Evolutionary conservation across 35 echinoderm and acorn worm genomes (phyloP).

Genomic region (Chiridota heheva): DNA sequence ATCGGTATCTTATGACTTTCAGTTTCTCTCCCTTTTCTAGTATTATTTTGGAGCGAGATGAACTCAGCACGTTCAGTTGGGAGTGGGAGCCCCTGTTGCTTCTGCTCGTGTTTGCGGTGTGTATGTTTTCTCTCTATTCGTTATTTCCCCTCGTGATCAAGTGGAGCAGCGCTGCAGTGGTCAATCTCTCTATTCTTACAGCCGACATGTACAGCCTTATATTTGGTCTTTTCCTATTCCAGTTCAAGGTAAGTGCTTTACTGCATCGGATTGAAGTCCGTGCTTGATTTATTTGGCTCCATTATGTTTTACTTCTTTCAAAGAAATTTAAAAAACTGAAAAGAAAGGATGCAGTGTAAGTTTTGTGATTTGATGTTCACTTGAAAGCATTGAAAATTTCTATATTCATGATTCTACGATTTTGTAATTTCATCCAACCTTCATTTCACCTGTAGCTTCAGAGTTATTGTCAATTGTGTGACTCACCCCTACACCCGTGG

Average conservation of each 20-base stretch:
- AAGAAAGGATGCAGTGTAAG: background rate
- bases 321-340: background rate
- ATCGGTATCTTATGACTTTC: no score
- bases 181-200: slow-evolving; percentile 93
- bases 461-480: no score
- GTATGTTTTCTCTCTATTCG: slow-evolving; percentile 91
- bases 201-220: slow-evolving; percentile 89
- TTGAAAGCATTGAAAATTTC: background rate
- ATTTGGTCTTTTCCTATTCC: slow-evolving; percentile 82
- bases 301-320: background rate
- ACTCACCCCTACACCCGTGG: no score
- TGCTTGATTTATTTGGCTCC: background rate
- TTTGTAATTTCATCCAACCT: background rate
- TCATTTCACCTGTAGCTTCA: background rate
- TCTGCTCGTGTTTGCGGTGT: slow-evolving; percentile 78
- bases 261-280: background rate
- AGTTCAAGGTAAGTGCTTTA: slow-evolving; percentile 63
- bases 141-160: slow-evolving; percentile 88
- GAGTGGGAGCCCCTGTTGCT: slow-evolving; percentile 55
- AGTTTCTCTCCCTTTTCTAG: slow-evolving; percentile 49
- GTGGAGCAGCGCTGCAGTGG: slow-evolving; percentile 87
- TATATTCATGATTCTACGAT: background rate
- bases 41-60: slow-evolving; percentile 69
- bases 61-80: slow-evolving; percentile 72
- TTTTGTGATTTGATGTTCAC: background rate